Evolutionary conservation across 1,140 invertebrate genomes (phyloP).

Genomic region (Diabrotica undecimpunctata): DNA sequence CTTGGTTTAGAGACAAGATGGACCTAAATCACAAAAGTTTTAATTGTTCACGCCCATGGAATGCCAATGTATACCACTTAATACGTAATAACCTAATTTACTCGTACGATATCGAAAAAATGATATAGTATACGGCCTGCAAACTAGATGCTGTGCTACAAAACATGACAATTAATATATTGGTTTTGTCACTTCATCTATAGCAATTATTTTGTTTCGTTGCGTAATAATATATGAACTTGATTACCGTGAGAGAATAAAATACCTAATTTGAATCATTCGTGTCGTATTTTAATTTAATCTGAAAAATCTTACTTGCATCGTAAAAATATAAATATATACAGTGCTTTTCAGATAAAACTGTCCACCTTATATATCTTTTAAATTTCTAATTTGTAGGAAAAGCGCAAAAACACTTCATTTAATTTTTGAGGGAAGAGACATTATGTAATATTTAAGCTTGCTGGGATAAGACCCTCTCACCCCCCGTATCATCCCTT

Average conservation of each 20-base stretch:
- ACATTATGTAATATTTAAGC: no score
- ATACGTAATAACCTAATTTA: background rate
- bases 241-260: background rate
- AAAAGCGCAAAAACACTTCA: no score
- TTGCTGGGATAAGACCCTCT: no score
- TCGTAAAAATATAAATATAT: no score
- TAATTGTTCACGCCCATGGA: background rate
- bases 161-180: constrained; percentile 3
- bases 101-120: background rate
- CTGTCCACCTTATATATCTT: no score
- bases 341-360: no score
- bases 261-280: background rate
- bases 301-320: no score
- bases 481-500: no score
- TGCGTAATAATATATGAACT: background rate
- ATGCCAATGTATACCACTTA: background rate
- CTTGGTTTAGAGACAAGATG: no score
- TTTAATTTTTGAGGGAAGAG: no score
- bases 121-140: background rate
- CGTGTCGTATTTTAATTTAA: no score
- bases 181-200: constrained; percentile 2
- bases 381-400: no score
- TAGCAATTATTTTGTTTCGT: background rate
- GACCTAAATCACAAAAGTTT: background rate
- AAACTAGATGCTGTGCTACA: background rate